Percentiles rank a stretch among this genome's conserved stretches.
phyloP scores from a whole-genome alignment of 2,888 invertebrate genomes.

The Heliothis peltigera region DNA sequence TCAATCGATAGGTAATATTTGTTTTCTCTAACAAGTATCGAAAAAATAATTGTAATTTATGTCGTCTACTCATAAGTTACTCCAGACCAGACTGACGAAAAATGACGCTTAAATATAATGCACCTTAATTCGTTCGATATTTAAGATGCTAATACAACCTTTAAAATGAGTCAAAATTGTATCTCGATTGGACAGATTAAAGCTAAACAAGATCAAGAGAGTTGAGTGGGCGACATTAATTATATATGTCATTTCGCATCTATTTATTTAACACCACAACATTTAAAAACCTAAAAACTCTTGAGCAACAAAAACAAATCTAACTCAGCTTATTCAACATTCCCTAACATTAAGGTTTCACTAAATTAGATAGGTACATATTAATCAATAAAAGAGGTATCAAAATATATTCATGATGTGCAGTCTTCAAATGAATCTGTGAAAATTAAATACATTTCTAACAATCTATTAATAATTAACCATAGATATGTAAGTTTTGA shows the following conservation, averaged over 20 bases:
- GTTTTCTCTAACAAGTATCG: slow-evolving; percentile 36
- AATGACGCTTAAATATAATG: background rate
- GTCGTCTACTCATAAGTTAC: slow-evolving; percentile 10
- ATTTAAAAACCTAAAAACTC: slow-evolving; percentile 61
- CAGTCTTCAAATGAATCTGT: slow-evolving; percentile 79
- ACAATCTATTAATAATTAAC: slow-evolving; percentile 78
- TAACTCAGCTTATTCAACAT: slow-evolving; percentile 63
- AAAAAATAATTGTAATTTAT: slow-evolving; percentile 41
- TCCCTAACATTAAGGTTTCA: slow-evolving; percentile 65
- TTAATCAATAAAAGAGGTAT: slow-evolving; percentile 71
- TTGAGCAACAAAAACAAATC: slow-evolving; percentile 76
- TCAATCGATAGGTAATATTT: slow-evolving; percentile 33
- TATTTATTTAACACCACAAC: slow-evolving; percentile 63
- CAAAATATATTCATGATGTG: slow-evolving; percentile 82
- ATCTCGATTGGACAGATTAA: background rate
- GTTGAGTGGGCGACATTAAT: slow-evolving; percentile 22
- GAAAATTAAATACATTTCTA: slow-evolving; percentile 69
- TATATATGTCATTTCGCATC: slow-evolving; percentile 38
- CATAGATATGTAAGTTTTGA: slow-evolving; percentile 80
- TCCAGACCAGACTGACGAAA: background rate
- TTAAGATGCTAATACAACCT: background rate
- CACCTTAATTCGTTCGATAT: background rate
- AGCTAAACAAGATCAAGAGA: background rate
- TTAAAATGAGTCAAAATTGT: background rate
- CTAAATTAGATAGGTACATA: slow-evolving; percentile 61